These are phyloP conservation scores for Sminthurinus signatus DNA, from an alignment of 1,140 invertebrate species.

Conservation along the genomic window DNA sequence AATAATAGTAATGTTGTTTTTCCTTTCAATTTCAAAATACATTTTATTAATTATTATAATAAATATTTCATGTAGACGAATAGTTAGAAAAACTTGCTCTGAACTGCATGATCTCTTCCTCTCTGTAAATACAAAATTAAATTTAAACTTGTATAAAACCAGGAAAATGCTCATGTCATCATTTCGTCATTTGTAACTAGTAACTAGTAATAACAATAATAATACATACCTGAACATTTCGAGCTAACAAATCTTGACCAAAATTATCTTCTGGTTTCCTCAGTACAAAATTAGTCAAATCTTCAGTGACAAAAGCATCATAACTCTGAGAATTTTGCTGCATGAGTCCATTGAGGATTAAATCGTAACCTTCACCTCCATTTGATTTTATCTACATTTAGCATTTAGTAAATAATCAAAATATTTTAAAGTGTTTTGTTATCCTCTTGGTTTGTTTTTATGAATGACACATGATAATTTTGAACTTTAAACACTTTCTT, in stretches of 20 bases:
- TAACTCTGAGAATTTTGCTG: conserved; percentile 32
- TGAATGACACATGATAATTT: too few species aligned
- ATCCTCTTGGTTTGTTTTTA: neutral
- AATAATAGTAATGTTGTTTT: too few species aligned
- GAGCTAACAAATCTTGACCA: conserved; percentile 37
- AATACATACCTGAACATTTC: conserved; percentile 33
- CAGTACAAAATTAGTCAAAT: conserved; percentile 33
- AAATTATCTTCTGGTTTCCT: conserved; percentile 22
- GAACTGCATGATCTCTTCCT: conserved; percentile 58
- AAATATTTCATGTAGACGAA: too few species aligned
- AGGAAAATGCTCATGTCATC: too few species aligned
- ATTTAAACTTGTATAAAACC: too few species aligned
- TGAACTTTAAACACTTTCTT: neutral
- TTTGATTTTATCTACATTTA: conserved; percentile 6
- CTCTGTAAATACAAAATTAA: conserved; percentile 70
- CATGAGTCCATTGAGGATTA: conserved; percentile 29
- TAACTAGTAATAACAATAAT: too few species aligned
- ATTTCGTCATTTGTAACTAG: too few species aligned
- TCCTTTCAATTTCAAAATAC: too few species aligned
- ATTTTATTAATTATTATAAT: too few species aligned
- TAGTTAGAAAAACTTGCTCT: too few species aligned
- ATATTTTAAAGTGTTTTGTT: neutral
- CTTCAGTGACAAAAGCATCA: conserved; percentile 35
- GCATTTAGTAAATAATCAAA: too few species aligned
- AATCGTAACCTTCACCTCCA: conserved; percentile 27